A percentile compares a stretch with the other conserved stretches of the same genome.
phyloP scores from a whole-genome alignment of 2,888 invertebrate genomes.

The Nephrotoma guestfalica region DNA sequence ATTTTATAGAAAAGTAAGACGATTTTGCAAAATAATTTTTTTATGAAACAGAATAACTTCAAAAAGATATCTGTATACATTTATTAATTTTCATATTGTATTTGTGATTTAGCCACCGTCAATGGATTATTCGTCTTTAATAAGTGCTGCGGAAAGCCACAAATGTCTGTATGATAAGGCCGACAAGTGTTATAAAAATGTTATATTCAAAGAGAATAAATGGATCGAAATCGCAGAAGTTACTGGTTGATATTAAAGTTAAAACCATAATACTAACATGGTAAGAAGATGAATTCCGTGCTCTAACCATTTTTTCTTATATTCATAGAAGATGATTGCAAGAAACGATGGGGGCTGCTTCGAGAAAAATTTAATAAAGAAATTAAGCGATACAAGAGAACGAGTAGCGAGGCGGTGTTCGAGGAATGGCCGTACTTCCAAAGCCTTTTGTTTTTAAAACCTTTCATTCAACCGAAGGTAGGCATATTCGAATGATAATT shows the following conservation, averaged over 20 bases:
- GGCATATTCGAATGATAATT: not conserved
- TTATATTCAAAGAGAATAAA: not conserved
- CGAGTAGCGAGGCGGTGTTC: not conserved
- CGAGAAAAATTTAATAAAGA: not conserved
- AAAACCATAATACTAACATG: not conserved
- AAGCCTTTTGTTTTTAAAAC: not conserved
- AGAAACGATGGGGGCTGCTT: not conserved
- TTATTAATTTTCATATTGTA: too few species aligned
- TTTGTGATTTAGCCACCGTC: too few species aligned
- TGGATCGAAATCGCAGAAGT: not conserved
- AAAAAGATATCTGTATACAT: too few species aligned
- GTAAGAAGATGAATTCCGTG: too few species aligned
- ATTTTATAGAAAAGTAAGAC: too few species aligned
- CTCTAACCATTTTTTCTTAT: too few species aligned
- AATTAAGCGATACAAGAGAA: not conserved
- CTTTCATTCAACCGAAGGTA: not conserved
- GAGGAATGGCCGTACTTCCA: not conserved
- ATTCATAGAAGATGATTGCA: not conserved
- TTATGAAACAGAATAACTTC: too few species aligned
- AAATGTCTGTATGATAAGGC: not conserved
- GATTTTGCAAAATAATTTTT: too few species aligned
- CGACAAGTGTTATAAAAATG: not conserved
- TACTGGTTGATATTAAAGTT: not conserved
- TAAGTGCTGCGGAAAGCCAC: not conserved
- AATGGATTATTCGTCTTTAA: not conserved